Evolutionary conservation across 2,113 vertebrate genomes (phyloP).

Genomic region (Oryzias melastigma): DNA sequence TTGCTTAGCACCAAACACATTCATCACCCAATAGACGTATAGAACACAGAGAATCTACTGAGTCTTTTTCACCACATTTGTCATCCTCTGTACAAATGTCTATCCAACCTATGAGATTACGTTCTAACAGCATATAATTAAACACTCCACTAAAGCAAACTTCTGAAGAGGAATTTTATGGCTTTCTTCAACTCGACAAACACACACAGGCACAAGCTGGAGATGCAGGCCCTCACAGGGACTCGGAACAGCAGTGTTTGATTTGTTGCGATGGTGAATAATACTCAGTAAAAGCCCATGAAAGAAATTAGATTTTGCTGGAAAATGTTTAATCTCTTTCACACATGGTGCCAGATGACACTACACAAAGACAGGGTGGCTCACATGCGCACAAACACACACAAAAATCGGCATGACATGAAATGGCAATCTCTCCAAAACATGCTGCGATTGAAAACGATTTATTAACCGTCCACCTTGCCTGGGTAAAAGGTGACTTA

Average conservation of each 20-base stretch:
- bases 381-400: slow-evolving; percentile 16
- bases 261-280: slow-evolving; percentile 57
- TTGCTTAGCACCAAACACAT: too few relatives aligned
- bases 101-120: not conserved
- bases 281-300: slow-evolving; percentile 27
- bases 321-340: slow-evolving; percentile 52
- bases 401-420: slow-evolving; percentile 2
- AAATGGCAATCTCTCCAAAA: slow-evolving; percentile 22
- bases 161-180: slow-evolving; percentile 3
- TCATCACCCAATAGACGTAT: too few relatives aligned
- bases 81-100: not conserved
- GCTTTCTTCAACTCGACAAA: slow-evolving; percentile 9
- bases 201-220: not conserved
- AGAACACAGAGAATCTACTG: not conserved
- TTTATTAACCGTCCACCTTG: slow-evolving; percentile 24
- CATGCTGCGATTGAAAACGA: slow-evolving; percentile 26
- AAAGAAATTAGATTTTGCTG: slow-evolving; percentile 46
- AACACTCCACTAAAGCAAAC: slow-evolving; percentile 3
- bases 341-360: slow-evolving; percentile 51
- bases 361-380: slow-evolving; percentile 10
- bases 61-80: not conserved
- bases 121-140: slow-evolving; percentile 2
- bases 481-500: slow-evolving; percentile 19
- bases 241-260: slow-evolving; percentile 48
- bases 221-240: slow-evolving; percentile 17